Base-by-base conservation (phyloP, 2,888 invertebrate species). In the Chironomus riparius region DNA sequence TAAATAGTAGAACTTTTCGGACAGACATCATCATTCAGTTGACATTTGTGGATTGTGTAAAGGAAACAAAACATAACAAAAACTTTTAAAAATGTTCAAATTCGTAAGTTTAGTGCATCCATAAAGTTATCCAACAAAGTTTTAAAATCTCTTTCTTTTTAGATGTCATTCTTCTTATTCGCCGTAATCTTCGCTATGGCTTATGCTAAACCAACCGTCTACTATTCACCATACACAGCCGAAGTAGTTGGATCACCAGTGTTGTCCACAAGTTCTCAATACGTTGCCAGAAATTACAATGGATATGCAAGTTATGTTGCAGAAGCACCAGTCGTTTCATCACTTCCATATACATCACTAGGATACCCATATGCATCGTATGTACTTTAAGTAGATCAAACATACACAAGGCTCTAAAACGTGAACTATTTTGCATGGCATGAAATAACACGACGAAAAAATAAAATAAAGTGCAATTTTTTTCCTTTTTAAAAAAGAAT, bases 211-310 rank as follows among this genome's bases (percentile, higher is more conserved):
- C 83, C 85, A 0, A 79, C 83, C 0, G 79, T 79, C 48, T 82
- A 81, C 61, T 82, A 80, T 10, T 82, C 80, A n/a, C 78, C 81
- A 12, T 21, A 18, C 24, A 13, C 18, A 21, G 81, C 83, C 13
- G 83, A 61, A 12, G 68, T 82, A 78, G 85, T 84, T 21, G 56
- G 18, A 56, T 56, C 56, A 56, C 56, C 56, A 10, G 38, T 38
- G 10, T 38, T 38, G 10, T 85, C 85, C 10, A 24, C 65, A 78
- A 88, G 88, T 80, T 88, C 87, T 21, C 88, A 89, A 80, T 87
- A 87, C 61, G 81, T 88, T 78, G 86, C 87, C 5, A 84, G 87
- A 77, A 87, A 87, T 79, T 87, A 86, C 82, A 87, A 88, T 79
- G 87, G 87, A 10, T 81, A 83, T 61, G 80, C 79, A 48, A 38